Base-by-base conservation (phyloP, 2,888 invertebrate species). In the Biston stratarius region DNA sequence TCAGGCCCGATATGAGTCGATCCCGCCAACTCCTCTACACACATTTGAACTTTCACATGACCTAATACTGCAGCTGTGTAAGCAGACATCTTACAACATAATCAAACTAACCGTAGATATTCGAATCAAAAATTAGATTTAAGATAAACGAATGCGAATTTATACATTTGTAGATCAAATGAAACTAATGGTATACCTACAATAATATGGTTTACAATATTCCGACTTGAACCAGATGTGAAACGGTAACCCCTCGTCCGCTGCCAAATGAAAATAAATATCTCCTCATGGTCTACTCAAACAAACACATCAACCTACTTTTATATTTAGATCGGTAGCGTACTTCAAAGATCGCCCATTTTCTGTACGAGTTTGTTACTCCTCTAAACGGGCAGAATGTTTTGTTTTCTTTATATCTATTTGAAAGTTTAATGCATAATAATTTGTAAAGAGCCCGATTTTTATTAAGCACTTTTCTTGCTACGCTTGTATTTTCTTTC, bases 241-340 rank as follows among this genome's bases (percentile, higher is more conserved):
- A 79, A 79, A 77, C 67, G 75, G 75, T 77, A 76, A 79, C 81
- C 78, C 76, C 75, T 77, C 77, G 80, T 80, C 81, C 71, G 81
- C 77, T 80, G 77, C 82, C 76, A 79, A 83, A 88, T 87, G 79
- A 85, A 91, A 91, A 90, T 90, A 90, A 90, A 89, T 89, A 89
- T 83, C 85, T 83, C 76, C 82, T 84, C 83, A 83, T 86, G 81
- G 83, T 80, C 77, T 84, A 85, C 77, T 80, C 83, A 84, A 84
- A 86, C 87, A 83, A 84, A 84, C 81, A 82, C 80, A 82, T 82
- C 83, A 84, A 85, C 86, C 87, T 84, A 86, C 80, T 85, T 89
- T 83, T 84, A 83, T 82, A 84, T 85, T 83, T 85, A 85, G 84
- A 82, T 73, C 73, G 73, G 72, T 72, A 75, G 77, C 76, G 67